Conservation (phyloP, 30 jellyfish, hydroid and myxozoan species). For the Aurelia aurita complex sp. Pacific region DNA sequence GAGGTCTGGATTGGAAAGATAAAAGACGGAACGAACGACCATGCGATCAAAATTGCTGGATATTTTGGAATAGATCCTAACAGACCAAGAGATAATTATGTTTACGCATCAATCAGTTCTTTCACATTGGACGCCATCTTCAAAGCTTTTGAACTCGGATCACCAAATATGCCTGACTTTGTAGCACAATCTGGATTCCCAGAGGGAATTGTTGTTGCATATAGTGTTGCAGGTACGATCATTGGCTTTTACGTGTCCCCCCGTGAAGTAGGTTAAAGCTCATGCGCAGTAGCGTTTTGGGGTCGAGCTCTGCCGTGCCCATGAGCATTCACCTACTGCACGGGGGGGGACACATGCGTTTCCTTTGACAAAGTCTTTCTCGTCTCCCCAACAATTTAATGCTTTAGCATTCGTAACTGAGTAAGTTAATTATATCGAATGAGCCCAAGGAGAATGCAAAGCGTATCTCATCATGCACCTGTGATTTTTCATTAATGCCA, state of each 20-base stretch:
- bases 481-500: too few species aligned
- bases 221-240: slow-evolving; percentile 36
- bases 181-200: slow-evolving; percentile 49
- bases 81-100: slow-evolving; percentile 58
- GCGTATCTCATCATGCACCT: too few species aligned
- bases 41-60: slow-evolving; percentile 57
- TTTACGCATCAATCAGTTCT: slow-evolving; percentile 47
- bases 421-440: too few species aligned
- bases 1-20: slow-evolving; percentile 76
- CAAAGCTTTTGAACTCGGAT: slow-evolving; percentile 65
- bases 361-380: too few species aligned
- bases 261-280: too few species aligned
- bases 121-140: slow-evolving; percentile 32
- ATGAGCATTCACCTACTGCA: too few species aligned
- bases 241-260: not conserved
- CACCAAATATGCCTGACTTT: slow-evolving; percentile 31
- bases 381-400: too few species aligned
- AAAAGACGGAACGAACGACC: slow-evolving; percentile 40
- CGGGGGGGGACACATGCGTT: too few species aligned
- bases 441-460: too few species aligned
- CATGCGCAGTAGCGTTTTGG: too few species aligned
- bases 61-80: slow-evolving; percentile 63
- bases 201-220: slow-evolving; percentile 47
- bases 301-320: too few species aligned
- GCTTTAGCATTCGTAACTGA: too few species aligned